A percentile compares a stretch with the other conserved stretches of the same genome.
These are phyloP conservation scores for Aspidiotus rigidus DNA, from an alignment of 2,888 invertebrate genomes.

Conservation along the genomic window DNA sequence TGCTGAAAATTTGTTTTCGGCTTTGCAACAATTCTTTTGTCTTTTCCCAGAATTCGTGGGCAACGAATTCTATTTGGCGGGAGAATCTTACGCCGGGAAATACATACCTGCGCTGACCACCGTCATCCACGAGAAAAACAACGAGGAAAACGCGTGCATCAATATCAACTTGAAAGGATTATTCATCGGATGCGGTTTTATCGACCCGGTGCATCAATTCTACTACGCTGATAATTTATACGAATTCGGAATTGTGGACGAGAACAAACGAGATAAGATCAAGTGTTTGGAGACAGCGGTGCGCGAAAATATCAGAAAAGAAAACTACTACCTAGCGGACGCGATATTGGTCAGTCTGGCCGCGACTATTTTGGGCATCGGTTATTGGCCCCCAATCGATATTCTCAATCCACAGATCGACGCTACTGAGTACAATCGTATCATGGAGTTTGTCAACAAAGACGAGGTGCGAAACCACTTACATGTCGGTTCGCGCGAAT, in stretches of 20 bases:
- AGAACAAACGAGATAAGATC: conserved; percentile 53
- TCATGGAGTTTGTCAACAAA: conserved; percentile 37
- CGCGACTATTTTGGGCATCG: not conserved
- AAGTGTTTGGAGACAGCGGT: conserved; percentile 53
- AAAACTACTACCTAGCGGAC: conserved; percentile 61
- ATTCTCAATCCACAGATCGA: conserved; percentile 38
- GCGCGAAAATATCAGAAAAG: conserved; percentile 52
- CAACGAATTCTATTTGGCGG: conserved; percentile 75
- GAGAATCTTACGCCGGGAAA: conserved; percentile 82
- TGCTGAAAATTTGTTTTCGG: conserved; percentile 66
- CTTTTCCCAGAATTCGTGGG: conserved; percentile 65
- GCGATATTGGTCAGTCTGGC: conserved; percentile 47
- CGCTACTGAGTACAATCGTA: conserved; percentile 40
- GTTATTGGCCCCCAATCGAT: not conserved
- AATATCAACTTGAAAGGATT: conserved; percentile 63
- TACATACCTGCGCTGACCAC: conserved; percentile 68
- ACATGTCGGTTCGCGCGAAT: conserved; percentile 73
- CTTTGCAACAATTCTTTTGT: conserved; percentile 70
- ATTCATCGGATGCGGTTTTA: conserved; percentile 70
- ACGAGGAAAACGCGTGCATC: conserved; percentile 44
- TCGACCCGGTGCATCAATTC: conserved; percentile 68
- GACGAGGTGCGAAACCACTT: conserved; percentile 47
- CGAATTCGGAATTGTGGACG: conserved; percentile 52
- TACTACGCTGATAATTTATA: conserved; percentile 70
- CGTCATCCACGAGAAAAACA: conserved; percentile 49